A percentile compares a stretch with the other conserved stretches of the same genome.
phyloP scores from a whole-genome alignment of 2,113 vertebrate genomes.

The Cricetomys ansorgei region DNA sequence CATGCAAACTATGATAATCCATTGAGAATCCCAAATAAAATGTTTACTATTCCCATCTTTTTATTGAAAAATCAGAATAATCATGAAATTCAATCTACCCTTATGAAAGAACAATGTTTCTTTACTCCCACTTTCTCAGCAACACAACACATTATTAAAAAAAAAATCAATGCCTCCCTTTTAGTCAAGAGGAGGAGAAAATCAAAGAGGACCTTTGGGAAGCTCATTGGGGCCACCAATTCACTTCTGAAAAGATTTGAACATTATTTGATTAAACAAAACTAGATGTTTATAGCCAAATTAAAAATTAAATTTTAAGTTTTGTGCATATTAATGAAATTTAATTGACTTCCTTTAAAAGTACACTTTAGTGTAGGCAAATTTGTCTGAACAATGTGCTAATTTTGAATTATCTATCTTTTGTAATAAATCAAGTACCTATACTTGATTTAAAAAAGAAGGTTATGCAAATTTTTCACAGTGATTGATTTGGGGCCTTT shows the following conservation, averaged over 20 bases:
- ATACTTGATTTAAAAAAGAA: slow-evolving; percentile 56
- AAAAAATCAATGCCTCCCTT: background rate
- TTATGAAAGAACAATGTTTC: background rate
- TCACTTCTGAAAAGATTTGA: background rate
- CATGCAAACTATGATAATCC: background rate
- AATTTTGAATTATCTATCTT: slow-evolving; percentile 29
- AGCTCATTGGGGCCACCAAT: background rate
- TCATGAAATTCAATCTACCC: background rate
- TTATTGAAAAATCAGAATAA: background rate
- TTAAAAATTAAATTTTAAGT: slow-evolving; percentile 38
- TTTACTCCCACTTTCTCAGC: background rate
- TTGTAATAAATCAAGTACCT: background rate
- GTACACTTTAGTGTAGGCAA: background rate
- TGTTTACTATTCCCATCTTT: background rate
- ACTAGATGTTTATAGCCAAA: background rate
- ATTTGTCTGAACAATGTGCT: background rate
- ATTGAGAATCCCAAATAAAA: background rate
- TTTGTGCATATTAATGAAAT: background rate
- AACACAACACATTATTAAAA: background rate
- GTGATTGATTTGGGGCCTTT: background rate
- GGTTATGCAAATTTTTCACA: background rate
- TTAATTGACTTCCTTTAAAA: background rate
- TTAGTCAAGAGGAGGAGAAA: background rate
- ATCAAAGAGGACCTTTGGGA: background rate
- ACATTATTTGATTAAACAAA: background rate